Evolutionary conservation across 2,888 invertebrate genomes (phyloP).

Genomic region (Scaptomyza parva): DNA sequence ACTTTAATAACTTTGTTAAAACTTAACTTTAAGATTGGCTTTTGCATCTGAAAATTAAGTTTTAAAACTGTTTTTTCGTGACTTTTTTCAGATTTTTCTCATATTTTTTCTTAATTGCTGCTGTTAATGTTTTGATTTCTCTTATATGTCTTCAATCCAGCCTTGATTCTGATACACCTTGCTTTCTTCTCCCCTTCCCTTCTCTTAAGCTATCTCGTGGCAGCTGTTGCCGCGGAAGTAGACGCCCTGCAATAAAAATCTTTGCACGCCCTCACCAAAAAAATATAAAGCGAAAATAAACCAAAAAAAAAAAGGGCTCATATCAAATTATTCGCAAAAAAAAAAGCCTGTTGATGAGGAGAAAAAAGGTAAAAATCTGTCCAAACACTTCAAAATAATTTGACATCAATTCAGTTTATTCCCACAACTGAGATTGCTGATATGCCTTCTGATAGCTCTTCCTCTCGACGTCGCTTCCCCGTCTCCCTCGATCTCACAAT

Average conservation of each 20-base stretch:
- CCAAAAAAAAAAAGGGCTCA: conserved; percentile 44
- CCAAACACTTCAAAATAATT: conserved; percentile 85
- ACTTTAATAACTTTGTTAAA: neutral
- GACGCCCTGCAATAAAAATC: conserved; percentile 71
- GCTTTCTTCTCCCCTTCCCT: neutral
- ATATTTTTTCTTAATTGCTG: neutral
- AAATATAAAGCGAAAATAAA: too few species aligned
- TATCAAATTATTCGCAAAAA: conserved; percentile 74
- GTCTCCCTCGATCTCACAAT: neutral
- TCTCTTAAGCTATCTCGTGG: conserved; percentile 3
- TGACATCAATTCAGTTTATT: conserved; percentile 82
- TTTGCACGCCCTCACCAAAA: conserved; percentile 11
- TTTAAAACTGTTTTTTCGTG: neutral
- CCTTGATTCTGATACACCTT: conserved; percentile 4
- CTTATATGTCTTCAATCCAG: conserved; percentile 4
- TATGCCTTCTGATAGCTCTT: conserved; percentile 30
- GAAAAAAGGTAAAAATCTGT: conserved; percentile 71
- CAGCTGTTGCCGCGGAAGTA: conserved; percentile 75
- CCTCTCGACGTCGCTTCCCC: too few species aligned
- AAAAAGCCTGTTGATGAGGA: conserved; percentile 1
- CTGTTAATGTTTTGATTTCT: neutral
- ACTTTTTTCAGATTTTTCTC: neutral
- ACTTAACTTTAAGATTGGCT: neutral
- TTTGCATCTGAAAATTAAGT: neutral
- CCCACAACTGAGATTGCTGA: conserved; percentile 70